Evolutionary conservation across 2,113 vertebrate genomes (phyloP).

Genomic region (Neolamprologus longior): DNA sequence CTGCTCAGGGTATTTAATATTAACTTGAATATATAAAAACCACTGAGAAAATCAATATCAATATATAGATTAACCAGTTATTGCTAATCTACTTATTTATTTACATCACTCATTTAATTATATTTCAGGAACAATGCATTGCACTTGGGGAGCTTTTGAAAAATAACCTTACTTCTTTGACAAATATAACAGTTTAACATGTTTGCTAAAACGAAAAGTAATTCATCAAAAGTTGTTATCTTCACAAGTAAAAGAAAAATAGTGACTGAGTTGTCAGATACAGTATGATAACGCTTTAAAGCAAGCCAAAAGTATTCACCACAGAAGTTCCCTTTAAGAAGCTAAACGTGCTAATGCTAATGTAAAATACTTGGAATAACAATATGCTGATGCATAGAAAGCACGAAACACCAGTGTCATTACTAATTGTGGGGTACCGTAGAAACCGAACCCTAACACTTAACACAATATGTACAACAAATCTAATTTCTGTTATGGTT

Average conservation of each 20-base stretch:
- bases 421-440: not conserved
- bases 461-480: not conserved
- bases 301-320: not conserved
- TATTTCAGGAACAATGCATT: not conserved
- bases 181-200: not conserved
- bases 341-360: not conserved
- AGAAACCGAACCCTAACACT: accelerated
- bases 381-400: not conserved
- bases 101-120: not conserved
- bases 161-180: not conserved
- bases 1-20: not conserved
- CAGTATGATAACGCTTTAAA: not conserved
- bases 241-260: not conserved
- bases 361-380: not conserved
- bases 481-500: not conserved
- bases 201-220: not conserved
- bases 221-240: not conserved
- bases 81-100: not conserved
- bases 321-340: not conserved
- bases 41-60: not conserved
- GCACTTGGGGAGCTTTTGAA: not conserved
- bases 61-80: not conserved
- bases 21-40: not conserved
- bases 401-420: not conserved
- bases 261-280: accelerated